Percentiles rank a stretch among this genome's conserved stretches.
phyloP scores from a whole-genome alignment of 92 coral and sea anemone genomes.

The Epizoanthus rinbou region DNA sequence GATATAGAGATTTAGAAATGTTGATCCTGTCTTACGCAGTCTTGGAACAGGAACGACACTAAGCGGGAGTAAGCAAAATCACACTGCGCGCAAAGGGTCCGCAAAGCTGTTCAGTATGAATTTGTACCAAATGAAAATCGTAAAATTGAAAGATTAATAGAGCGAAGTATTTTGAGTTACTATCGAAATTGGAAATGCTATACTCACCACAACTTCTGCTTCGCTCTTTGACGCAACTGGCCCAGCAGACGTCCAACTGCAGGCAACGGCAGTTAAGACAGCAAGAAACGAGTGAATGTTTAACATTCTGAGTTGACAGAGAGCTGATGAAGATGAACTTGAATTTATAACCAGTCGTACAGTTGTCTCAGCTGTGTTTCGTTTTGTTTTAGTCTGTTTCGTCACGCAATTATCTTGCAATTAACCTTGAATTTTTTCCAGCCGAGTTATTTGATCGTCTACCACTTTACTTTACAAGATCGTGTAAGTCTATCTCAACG shows the following conservation, averaged over 20 bases:
- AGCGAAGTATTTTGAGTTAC: not conserved
- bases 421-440: not conserved
- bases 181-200: not conserved
- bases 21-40: conserved; percentile 13
- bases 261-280: not conserved
- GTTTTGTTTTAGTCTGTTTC: not conserved
- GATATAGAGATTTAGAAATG: not conserved
- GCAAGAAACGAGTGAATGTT: not conserved
- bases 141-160: too few relatives aligned
- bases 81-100: too few relatives aligned
- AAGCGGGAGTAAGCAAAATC: not conserved
- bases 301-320: not conserved
- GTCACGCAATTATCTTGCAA: not conserved
- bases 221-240: conserved; percentile 41
- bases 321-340: too few relatives aligned
- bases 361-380: too few relatives aligned
- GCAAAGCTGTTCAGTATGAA: not conserved
- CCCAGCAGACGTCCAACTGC: conserved; percentile 6
- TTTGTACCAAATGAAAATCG: too few relatives aligned
- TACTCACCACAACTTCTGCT: conserved; percentile 34
- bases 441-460: conserved; percentile 7
- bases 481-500: not conserved
- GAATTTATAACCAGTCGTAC: not conserved
- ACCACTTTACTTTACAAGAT: too few relatives aligned
- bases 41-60: not conserved